Percentiles rank a stretch among this genome's conserved stretches.
Evolutionary conservation across 1,140 invertebrate genomes (phyloP).

Genomic region (Nylanderia fulva): DNA sequence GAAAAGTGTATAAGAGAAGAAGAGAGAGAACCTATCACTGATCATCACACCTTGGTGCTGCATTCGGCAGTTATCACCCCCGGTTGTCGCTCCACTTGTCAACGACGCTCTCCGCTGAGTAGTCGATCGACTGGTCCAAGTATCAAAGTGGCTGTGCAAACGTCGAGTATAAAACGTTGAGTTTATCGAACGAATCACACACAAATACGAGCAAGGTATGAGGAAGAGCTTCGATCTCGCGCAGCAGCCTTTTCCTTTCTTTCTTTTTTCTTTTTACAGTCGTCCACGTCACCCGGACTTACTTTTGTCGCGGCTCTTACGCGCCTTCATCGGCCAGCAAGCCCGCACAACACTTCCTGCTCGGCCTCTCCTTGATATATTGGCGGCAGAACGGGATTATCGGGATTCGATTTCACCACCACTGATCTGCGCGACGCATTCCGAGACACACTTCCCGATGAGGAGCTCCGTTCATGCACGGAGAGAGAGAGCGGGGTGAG

Average conservation of each 20-base stretch:
- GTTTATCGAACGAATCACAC: constrained; percentile 26
- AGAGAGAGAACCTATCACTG: constrained; percentile 44
- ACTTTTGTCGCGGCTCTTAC: constrained; percentile 84
- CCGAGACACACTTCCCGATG: constrained; percentile 14
- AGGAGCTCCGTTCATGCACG: constrained; percentile 25
- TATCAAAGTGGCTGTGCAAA: constrained; percentile 44
- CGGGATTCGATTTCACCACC: constrained; percentile 41
- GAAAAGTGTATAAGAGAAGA: constrained; percentile 31
- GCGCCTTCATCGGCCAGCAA: constrained; percentile 77
- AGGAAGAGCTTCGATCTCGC: constrained; percentile 68
- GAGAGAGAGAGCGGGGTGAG: not conserved
- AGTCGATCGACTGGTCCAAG: constrained; percentile 58
- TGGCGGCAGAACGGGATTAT: not conserved
- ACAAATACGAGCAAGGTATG: constrained; percentile 26
- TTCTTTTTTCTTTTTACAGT: constrained; percentile 50
- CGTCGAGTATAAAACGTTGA: constrained; percentile 30
- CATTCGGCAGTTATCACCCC: constrained; percentile 68
- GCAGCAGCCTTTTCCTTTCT: constrained; percentile 36
- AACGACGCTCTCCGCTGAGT: constrained; percentile 63
- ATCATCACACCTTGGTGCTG: constrained; percentile 74
- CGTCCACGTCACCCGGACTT: constrained; percentile 72
- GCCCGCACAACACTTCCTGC: constrained; percentile 22
- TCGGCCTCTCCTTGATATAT: constrained; percentile 32
- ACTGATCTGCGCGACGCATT: constrained; percentile 44
- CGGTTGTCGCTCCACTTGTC: constrained; percentile 63